These are phyloP conservation scores for Nylanderia fulva DNA, from an alignment of 1,140 invertebrate species.

Conservation along the genomic window DNA sequence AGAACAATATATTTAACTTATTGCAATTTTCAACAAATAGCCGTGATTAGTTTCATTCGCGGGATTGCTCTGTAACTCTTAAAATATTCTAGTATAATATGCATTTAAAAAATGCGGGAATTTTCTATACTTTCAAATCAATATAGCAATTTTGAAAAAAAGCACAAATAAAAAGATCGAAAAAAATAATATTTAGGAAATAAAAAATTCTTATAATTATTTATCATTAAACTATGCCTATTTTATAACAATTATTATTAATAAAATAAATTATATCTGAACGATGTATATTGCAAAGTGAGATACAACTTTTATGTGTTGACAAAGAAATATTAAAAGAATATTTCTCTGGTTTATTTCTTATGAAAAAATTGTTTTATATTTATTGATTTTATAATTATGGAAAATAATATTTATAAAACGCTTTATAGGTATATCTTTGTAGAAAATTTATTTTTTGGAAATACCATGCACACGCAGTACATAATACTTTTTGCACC, in stretches of 20 bases:
- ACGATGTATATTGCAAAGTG: too few relatives aligned
- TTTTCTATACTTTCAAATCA: not conserved
- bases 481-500: not conserved
- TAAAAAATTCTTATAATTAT: not conserved
- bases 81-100: not conserved
- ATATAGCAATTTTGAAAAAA: not conserved
- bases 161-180: not conserved
- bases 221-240: too few relatives aligned
- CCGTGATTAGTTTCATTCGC: not conserved
- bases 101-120: not conserved
- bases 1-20: too few relatives aligned
- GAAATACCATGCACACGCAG: not conserved
- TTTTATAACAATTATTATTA: too few relatives aligned
- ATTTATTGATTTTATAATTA: too few relatives aligned
- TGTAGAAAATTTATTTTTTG: not conserved
- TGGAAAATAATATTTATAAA: not conserved
- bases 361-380: too few relatives aligned
- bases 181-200: not conserved
- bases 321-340: too few relatives aligned
- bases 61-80: not conserved
- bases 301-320: too few relatives aligned
- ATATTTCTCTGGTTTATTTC: too few relatives aligned
- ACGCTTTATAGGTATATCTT: not conserved
- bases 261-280: too few relatives aligned
- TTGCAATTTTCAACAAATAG: slow-evolving; percentile 30